Evolutionary conservation across 1,140 invertebrate genomes (phyloP).

Genomic region (Agrilus planipennis): DNA sequence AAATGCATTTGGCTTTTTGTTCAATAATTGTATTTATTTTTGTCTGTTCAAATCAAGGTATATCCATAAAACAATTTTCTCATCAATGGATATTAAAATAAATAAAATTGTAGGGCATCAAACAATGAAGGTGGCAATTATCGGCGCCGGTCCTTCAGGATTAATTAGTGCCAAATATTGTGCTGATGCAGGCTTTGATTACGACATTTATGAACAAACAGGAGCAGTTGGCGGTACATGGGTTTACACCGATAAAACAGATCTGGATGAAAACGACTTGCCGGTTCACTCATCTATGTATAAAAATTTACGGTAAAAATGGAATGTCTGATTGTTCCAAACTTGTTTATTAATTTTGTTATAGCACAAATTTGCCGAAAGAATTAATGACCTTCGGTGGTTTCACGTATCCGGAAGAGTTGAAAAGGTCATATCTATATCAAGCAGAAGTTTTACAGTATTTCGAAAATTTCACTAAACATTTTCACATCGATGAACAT

Average conservation of each 20-base stretch:
- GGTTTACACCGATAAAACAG: slow-evolving; percentile 52
- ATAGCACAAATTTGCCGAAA: slow-evolving; percentile 65
- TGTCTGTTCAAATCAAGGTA: no score
- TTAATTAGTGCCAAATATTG: slow-evolving; percentile 54
- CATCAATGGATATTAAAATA: no score
- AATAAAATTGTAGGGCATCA: neutral
- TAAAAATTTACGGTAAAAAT: slow-evolving; percentile 25
- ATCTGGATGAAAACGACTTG: slow-evolving; percentile 43
- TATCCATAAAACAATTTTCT: no score
- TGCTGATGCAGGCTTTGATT: slow-evolving; percentile 26
- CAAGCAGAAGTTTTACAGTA: slow-evolving; percentile 52
- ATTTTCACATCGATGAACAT: slow-evolving; percentile 29
- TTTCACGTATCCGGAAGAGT: slow-evolving; percentile 40
- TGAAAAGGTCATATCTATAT: slow-evolving; percentile 41
- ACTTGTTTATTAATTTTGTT: slow-evolving; percentile 11
- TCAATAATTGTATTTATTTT: no score
- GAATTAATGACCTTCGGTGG: slow-evolving; percentile 68
- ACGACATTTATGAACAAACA: slow-evolving; percentile 51
- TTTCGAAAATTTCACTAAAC: slow-evolving; percentile 32
- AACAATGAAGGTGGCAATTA: slow-evolving; percentile 46
- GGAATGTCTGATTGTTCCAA: neutral
- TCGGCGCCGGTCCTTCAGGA: slow-evolving; percentile 70
- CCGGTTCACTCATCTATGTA: slow-evolving; percentile 62
- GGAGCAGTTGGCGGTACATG: slow-evolving; percentile 54
- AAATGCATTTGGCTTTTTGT: no score